Evolutionary conservation across 2,888 invertebrate species (phyloP), one percentile per base, ranked within the genome.

Genomic region (Drosophila acutilabella): DNA sequence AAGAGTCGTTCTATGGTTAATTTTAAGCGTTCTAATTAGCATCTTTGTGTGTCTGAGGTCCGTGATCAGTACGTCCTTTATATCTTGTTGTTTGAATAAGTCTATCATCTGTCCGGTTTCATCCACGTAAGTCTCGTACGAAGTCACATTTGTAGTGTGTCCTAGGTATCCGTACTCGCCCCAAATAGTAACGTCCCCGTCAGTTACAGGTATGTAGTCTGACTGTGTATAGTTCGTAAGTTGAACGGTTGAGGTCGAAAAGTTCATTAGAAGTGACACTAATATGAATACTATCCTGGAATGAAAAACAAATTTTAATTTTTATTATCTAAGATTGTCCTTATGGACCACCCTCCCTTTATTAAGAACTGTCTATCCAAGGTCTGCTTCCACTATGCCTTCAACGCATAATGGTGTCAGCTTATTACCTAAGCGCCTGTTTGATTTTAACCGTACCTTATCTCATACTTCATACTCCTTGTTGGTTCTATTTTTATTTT

Each of bases 401-500:
- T 53, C 53, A 11, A 23, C n/a, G 23, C 14, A 61, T 18, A 61
- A 26, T n/a, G 61, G 40, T 6, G 53, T 20, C 16, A 61, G 11
- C 18, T 61, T 53, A n/a, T 18, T 18, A 18, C 18, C 18, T 18
- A 18, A 18, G 18, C 18, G 2, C 18, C 18, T 18, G 18, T 18
- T 2, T 18, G 18, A 18, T 18, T 18, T 18, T 2, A 18, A 20
- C 42, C 13, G 42, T 14, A 60, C 51, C 18, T 20, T 52, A 5
- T 60, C 45, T 13, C 53, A 47, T 5, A 53, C 40, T 7, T 53
- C 16, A 13, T 51, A 60, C 14, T 52, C 14, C 7, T 58, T 59
- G 13, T 60, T 92, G 26, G 14, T 26, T 40, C 14, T 41, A 6
- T 41, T 53, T 14, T 41, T 45, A 7, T 45, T 45, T 26, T 26